A percentile compares a stretch with the other conserved stretches of the same genome.
Evolutionary conservation across 2,113 vertebrate species (phyloP).

Genomic region (Marmota flaviventris): DNA sequence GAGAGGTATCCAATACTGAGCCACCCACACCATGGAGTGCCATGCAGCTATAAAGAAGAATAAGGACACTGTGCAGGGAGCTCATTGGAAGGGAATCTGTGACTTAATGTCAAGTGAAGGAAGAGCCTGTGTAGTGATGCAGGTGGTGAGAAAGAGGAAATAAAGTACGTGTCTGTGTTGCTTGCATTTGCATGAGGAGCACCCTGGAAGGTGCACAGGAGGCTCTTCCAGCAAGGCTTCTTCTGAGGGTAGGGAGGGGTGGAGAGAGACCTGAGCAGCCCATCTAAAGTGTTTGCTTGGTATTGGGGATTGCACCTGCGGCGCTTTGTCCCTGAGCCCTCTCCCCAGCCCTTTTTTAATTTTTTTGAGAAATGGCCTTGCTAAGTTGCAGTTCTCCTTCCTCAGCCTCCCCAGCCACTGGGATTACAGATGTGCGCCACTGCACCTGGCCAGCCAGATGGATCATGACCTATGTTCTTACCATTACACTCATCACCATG

Average conservation of each 20-base stretch:
- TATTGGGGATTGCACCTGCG: too few species aligned
- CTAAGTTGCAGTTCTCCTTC: too few species aligned
- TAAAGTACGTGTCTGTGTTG: background rate
- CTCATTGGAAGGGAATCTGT: background rate
- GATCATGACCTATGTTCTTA: background rate
- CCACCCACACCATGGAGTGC: rapidly evolving
- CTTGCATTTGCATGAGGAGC: background rate
- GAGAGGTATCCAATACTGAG: background rate
- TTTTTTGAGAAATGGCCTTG: too few species aligned
- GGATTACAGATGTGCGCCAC: too few species aligned
- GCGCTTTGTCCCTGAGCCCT: too few species aligned
- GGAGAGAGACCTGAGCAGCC: background rate
- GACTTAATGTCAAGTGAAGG: too few species aligned
- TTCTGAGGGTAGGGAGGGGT: background rate
- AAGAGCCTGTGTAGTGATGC: background rate
- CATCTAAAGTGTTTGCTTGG: too few species aligned
- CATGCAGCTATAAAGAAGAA: background rate
- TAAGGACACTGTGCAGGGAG: too few species aligned
- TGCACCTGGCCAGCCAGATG: background rate
- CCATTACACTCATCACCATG: too few species aligned
- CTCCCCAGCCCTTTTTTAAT: too few species aligned
- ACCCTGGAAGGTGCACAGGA: background rate
- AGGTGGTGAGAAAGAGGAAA: background rate
- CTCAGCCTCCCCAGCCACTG: too few species aligned
- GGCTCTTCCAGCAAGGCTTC: background rate